Evolutionary conservation across 2,888 invertebrate genomes (phyloP).

Genomic region (Ypsolopha scabrella): DNA sequence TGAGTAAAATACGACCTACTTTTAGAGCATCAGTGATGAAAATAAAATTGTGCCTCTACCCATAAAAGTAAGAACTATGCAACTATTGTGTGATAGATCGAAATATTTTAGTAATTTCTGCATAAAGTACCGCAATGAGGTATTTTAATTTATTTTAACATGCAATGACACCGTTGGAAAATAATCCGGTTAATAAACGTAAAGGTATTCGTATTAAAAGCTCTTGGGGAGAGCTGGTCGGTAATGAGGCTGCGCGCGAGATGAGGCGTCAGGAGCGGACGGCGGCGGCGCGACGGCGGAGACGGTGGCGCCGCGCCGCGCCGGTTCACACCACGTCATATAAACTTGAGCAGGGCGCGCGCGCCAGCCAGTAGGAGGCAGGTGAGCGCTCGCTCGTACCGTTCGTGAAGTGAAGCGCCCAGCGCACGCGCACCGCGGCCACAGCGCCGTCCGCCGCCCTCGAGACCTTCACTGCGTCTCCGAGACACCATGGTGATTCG

Average conservation of each 20-base stretch:
- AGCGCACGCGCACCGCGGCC: slow-evolving; percentile 37
- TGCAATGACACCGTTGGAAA: background rate
- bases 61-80: no score
- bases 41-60: no score
- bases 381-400: slow-evolving; percentile 43
- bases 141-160: background rate
- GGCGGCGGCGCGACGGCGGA: background rate
- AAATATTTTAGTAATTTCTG: background rate
- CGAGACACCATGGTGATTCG: slow-evolving; percentile 34
- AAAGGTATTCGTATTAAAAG: background rate
- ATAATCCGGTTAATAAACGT: background rate
- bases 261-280: background rate
- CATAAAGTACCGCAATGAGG: background rate
- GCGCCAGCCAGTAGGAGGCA: slow-evolving; percentile 47
- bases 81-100: no score
- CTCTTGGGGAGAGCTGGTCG: background rate
- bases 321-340: slow-evolving; percentile 15
- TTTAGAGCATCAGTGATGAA: no score
- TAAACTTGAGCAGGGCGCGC: slow-evolving; percentile 30
- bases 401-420: slow-evolving; percentile 37
- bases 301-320: slow-evolving; percentile 10
- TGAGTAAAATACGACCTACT: no score
- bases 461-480: slow-evolving; percentile 16
- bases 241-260: background rate
- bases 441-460: slow-evolving; percentile 22